These are phyloP conservation scores for Trogon surrucura DNA, from an alignment of 2,113 vertebrate genomes.

Conservation along the genomic window DNA sequence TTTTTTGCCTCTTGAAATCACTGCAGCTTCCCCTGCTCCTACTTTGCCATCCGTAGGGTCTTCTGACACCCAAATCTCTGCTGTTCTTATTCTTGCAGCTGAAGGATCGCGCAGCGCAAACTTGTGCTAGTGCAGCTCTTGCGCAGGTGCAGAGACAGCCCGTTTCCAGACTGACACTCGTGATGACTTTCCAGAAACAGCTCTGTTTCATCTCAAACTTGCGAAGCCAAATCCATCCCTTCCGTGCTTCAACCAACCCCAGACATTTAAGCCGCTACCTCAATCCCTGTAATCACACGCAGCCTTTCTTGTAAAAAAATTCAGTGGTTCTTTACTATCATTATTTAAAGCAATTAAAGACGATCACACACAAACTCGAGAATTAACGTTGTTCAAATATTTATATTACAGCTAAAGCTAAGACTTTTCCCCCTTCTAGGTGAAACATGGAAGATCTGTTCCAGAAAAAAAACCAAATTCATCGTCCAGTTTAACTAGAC, in stretches of 20 bases:
- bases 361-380: not conserved
- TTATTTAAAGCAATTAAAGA: conserved; percentile 23
- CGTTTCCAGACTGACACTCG: not conserved
- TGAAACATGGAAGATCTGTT: not conserved
- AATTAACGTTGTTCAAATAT: conserved; percentile 20
- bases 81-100: not conserved
- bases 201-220: not conserved
- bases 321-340: not conserved
- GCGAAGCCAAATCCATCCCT: conserved; percentile 27
- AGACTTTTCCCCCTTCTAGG: not conserved
- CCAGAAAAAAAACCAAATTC: not conserved
- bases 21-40: not conserved
- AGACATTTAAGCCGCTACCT: not conserved
- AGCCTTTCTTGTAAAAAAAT: not conserved
- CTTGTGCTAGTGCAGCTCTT: not conserved
- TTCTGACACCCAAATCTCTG: not conserved
- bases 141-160: not conserved
- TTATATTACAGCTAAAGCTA: not conserved
- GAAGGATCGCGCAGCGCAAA: not conserved
- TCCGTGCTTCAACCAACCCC: not conserved
- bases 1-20: not conserved
- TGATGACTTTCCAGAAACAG: not conserved
- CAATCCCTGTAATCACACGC: not conserved
- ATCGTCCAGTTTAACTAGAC: not conserved
- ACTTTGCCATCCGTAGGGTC: not conserved